Evolutionary conservation across 2,113 vertebrate genomes (phyloP), one percentile per base, ranked within the genome.

Genomic region (Motacilla alba): DNA sequence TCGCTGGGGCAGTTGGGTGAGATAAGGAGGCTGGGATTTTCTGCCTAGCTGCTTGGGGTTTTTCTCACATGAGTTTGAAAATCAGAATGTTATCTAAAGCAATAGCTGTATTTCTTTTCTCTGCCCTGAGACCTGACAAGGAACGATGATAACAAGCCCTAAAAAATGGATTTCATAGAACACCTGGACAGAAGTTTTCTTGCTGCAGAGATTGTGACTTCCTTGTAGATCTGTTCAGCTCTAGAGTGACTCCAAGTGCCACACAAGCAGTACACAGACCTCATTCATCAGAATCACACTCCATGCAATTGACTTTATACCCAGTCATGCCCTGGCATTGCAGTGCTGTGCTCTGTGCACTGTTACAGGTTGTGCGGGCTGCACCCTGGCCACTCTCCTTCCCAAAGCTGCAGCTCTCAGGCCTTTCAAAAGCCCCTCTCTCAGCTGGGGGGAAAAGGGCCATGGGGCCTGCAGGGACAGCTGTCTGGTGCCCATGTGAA

Each of bases 21-120:
- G 83, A 78, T 89, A 56, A 89, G 79, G 73, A 67, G 77, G 12
- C 39, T 78, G 69, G 90, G 67, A 37, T 83, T 94, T 87, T 89
- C 77, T 78, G 24, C 10, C 31, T n/a, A 21, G 35, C 18, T 67
- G 23, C 78, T 87, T 58, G 26, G 39, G 39, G 20, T 10, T 91
- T 94, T 70, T 30, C 52, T 89, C 46, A 73, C 2, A 1, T 62
- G 44, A 56, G 37, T 53, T 53, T 83, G 49, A 87, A 70, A 83
- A 60, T 13, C 33, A 86, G 47, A 64, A 30, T 72, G 3, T 21
- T 8, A 15, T 53, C 64, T 81, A 20, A 83, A 89, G 59, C 30
- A 46, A 6, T 8, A 47, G 59, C 72, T 75, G 56, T 13, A 13
- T 70, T 76, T 41, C 5, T 76, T 77, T 72, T 49, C 44, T 44